phyloP scores from a whole-genome alignment of 1,140 invertebrate genomes.

The Lordiphosa stackelbergi region DNA sequence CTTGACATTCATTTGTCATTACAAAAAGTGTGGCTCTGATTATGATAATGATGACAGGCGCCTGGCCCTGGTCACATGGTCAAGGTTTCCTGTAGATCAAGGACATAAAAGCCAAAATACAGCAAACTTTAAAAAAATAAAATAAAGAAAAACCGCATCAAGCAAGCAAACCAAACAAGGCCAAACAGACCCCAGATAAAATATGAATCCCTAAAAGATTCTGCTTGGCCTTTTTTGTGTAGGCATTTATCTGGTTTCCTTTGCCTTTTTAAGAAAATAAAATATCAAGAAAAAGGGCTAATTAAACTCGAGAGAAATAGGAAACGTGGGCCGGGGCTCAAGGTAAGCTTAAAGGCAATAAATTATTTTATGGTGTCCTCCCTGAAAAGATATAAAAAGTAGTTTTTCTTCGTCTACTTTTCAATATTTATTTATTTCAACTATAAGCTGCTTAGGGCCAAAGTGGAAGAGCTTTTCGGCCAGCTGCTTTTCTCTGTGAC shows the following conservation, averaged over 20 bases:
- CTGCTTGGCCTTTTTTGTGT: slow-evolving; percentile 17
- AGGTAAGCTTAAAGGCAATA: slow-evolving; percentile 31
- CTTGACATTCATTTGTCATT: slow-evolving; percentile 69
- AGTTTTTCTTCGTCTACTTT: slow-evolving; percentile 14
- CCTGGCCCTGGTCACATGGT: slow-evolving; percentile 13
- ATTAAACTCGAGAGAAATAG: slow-evolving; percentile 34
- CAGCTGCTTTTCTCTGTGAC: background rate
- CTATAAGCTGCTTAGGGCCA: slow-evolving; percentile 26
- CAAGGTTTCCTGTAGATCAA: slow-evolving; percentile 41
- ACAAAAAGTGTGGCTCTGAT: slow-evolving; percentile 45
- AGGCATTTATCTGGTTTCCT: slow-evolving; percentile 40
- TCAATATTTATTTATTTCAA: slow-evolving; percentile 34
- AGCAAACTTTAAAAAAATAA: background rate
- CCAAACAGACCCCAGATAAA: slow-evolving; percentile 4
- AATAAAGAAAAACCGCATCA: slow-evolving; percentile 11
- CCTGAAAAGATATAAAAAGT: slow-evolving; percentile 8
- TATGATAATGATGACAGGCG: slow-evolving; percentile 55
- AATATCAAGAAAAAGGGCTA: slow-evolving; percentile 30
- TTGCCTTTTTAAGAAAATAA: slow-evolving; percentile 13
- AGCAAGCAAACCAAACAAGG: slow-evolving; percentile 7
- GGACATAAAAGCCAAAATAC: slow-evolving; percentile 27
- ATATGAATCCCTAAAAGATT: slow-evolving; percentile 33
- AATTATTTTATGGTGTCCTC: slow-evolving; percentile 40
- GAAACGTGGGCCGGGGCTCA: slow-evolving; percentile 21
- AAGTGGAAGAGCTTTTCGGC: slow-evolving; percentile 14